Conservation (phyloP, 2,113 vertebrate genomes). For the Lophura nycthemera region DNA sequence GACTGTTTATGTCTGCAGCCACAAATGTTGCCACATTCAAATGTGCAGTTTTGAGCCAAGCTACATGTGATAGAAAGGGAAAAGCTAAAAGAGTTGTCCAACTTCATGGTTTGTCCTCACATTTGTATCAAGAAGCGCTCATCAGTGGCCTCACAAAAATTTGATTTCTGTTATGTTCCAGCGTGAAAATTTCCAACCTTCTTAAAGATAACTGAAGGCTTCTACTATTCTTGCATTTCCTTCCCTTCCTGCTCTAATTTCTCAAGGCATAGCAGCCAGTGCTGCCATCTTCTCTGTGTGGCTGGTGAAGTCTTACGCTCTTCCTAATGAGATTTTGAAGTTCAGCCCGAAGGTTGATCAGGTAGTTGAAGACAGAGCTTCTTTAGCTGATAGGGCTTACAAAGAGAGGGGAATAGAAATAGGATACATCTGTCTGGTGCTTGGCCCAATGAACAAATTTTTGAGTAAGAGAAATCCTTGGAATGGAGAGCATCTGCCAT, state of each 20-base stretch:
- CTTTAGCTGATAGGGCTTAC: background rate
- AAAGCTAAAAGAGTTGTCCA: background rate
- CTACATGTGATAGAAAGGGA: background rate
- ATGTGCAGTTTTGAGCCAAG: background rate
- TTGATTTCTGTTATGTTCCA: background rate
- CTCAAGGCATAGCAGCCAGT: background rate
- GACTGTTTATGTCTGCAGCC: background rate
- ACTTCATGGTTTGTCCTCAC: background rate
- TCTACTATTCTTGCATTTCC: rapidly evolving
- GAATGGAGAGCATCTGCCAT: background rate
- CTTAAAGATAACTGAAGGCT: background rate
- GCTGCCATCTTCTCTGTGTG: background rate
- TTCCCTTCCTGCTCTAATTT: background rate
- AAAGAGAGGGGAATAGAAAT: background rate
- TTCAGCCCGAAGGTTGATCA: background rate
- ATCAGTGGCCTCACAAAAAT: rapidly evolving
- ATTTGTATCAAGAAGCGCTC: background rate
- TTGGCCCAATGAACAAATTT: background rate
- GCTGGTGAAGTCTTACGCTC: background rate
- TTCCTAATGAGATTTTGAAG: background rate
- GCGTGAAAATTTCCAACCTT: background rate
- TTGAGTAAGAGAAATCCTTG: background rate
- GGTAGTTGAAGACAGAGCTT: background rate
- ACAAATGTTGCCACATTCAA: background rate
- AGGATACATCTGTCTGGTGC: background rate